phyloP scores from a whole-genome alignment of 1,140 invertebrate genomes.

The Chelonus insularis region DNA sequence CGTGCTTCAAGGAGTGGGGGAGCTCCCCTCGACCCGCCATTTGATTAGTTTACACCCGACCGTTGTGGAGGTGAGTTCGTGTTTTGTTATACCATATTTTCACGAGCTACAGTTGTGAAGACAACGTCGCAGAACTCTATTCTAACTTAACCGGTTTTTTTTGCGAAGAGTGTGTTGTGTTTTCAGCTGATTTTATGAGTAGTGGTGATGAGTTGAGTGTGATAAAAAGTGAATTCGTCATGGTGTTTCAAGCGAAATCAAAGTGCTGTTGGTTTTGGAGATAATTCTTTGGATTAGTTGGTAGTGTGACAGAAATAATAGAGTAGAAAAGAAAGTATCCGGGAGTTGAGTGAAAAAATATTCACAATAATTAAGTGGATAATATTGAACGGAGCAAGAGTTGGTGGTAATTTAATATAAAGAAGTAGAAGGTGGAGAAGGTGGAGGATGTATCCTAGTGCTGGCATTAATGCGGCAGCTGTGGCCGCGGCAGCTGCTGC shows the following conservation, averaged over 20 bases:
- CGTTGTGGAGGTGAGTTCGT: slow-evolving; percentile 34
- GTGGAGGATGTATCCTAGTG: slow-evolving; percentile 62
- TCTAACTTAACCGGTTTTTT: background rate
- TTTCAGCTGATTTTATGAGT: background rate
- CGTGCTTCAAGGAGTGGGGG: slow-evolving; percentile 18
- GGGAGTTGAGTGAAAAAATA: no score
- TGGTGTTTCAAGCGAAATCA: no score
- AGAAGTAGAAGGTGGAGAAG: slow-evolving; percentile 4
- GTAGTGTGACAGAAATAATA: no score
- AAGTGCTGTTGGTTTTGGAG: no score
- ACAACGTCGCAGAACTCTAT: no score
- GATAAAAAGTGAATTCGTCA: no score
- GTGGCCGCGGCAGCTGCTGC: slow-evolving; percentile 65
- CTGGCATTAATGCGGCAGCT: slow-evolving; percentile 65
- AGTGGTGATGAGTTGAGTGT: no score
- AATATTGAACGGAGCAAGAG: background rate
- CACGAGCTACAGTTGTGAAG: background rate
- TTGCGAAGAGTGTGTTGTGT: background rate
- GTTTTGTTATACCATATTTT: slow-evolving; percentile 20
- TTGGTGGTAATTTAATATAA: slow-evolving; percentile 21
- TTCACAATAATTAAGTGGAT: no score
- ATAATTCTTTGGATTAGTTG: no score
- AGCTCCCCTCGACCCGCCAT: slow-evolving; percentile 29
- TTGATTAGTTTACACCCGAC: slow-evolving; percentile 51
- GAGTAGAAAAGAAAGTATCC: no score